Percentiles rank a stretch among this genome's conserved stretches.
Conservation (phyloP, 1,140 invertebrate species). For the Coenobita brevimanus region DNA sequence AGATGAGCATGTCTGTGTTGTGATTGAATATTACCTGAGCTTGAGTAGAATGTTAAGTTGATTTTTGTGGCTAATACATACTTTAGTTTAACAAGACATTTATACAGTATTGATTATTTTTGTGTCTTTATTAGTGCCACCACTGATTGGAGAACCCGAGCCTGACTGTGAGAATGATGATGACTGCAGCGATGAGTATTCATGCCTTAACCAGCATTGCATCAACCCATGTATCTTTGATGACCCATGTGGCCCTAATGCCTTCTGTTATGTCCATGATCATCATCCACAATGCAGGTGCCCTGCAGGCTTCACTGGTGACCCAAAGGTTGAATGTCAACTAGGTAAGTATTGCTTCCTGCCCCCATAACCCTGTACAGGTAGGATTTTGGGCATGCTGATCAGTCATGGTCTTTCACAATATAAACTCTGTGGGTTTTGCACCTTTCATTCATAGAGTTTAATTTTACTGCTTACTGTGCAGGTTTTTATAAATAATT, state of each 20-base stretch:
- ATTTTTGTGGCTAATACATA: background rate
- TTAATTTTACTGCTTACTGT: too few relatives aligned
- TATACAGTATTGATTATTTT: too few relatives aligned
- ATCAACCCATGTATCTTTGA: constrained; percentile 82
- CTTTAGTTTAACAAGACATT: too few relatives aligned
- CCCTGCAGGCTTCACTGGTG: constrained; percentile 86
- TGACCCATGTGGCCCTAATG: constrained; percentile 82
- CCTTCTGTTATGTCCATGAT: constrained; percentile 85
- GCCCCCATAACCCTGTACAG: background rate
- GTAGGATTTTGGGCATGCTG: constrained; percentile 19
- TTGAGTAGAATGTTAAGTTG: too few relatives aligned
- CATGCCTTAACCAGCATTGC: constrained; percentile 86
- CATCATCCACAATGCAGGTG: constrained; percentile 87
- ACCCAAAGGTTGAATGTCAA: constrained; percentile 70
- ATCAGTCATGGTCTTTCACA: too few relatives aligned
- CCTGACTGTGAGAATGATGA: constrained; percentile 87
- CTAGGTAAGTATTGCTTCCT: constrained; percentile 28
- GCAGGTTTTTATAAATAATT: too few relatives aligned
- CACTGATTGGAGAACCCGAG: constrained; percentile 81
- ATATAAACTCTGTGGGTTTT: too few relatives aligned
- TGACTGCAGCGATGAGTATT: constrained; percentile 90
- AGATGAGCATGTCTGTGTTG: too few relatives aligned
- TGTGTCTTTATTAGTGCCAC: constrained; percentile 78
- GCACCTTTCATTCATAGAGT: too few relatives aligned
- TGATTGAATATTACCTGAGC: too few relatives aligned